Percentiles rank a stretch among this genome's conserved stretches.
Evolutionary conservation across 2,113 vertebrate genomes (phyloP).

Genomic region (Cettia cetti): DNA sequence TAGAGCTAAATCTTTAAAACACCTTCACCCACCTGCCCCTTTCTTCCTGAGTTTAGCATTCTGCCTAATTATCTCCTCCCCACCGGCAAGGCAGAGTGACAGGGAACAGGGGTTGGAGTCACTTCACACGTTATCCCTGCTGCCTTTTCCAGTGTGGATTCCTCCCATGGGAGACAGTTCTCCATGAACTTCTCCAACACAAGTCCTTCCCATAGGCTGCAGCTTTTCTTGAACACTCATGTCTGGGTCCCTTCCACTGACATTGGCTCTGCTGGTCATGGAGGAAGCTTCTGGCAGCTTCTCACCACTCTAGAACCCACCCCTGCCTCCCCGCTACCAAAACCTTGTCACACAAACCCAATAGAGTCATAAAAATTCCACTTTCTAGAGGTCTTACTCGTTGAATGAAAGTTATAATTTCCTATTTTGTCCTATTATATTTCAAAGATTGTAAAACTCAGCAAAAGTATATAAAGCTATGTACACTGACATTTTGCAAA

Average conservation of each 20-base stretch:
- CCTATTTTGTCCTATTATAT: not conserved
- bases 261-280: not conserved
- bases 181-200: not conserved
- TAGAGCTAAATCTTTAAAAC: not conserved
- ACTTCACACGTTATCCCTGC: not conserved
- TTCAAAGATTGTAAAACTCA: not conserved
- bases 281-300: not conserved
- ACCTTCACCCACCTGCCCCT: not conserved
- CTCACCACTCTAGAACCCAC: not conserved
- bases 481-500: not conserved
- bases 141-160: not conserved
- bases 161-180: not conserved
- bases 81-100: fast-evolving
- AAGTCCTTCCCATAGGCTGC: not conserved
- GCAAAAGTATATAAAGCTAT: not conserved
- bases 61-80: not conserved
- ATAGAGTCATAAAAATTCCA: not conserved
- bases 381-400: not conserved
- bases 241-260: not conserved
- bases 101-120: not conserved
- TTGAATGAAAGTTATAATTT: not conserved
- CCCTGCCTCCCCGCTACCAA: not conserved
- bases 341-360: not conserved
- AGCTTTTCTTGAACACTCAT: not conserved
- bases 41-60: not conserved